Evolutionary conservation across 2,113 vertebrate species (phyloP), one percentile per base, ranked within the genome.

Genomic region (Nothobranchius furzeri): DNA sequence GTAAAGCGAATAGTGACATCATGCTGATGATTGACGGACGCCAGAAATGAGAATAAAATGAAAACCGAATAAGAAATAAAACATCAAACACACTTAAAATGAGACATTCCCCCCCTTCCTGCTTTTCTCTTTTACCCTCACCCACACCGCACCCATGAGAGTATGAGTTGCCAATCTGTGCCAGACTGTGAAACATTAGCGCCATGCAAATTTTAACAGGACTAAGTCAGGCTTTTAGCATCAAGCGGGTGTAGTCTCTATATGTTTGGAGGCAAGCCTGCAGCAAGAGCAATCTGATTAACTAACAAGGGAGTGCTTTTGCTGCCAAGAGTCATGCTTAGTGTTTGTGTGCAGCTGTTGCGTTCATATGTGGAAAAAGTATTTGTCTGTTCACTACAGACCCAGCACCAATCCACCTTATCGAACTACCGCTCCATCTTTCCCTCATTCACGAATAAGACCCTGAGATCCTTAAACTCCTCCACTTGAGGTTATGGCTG

Each of bases 221-320:
- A 89, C 84, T 92, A 92, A 93, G 87, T 89, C 88, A 79, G 74
- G 90, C 90, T 92, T 89, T 91, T 89, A 92, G 88, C 76, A 59
- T 73, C 51, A 47, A 60, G 40, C 47, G 47, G 75, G 72, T 74
- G 65, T 76, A 51, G 75, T 50, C 76, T 75, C 77, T 85, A 70
- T 82, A 87, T 85, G 89, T 88, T 89, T 77, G 52, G 84, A 85
- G 86, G 87, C 81, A 25, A 74, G 81, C 90, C 88, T 56, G 64
- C 76, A 91, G 91, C 88, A 80, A 88, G 60, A 84, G 81, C 89
- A 91, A 82, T 79, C 87, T 77, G 85, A 77, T 87, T 51, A 74
- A 65, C 64, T 66, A 74, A 79, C 68, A 75, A 79, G 68, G 9
- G 12, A 76, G 80, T 65, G 80, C 83, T 84, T 72, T 78, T 73